phyloP scores from a whole-genome alignment of 2,113 vertebrate genomes.

The Ciconia maguari region DNA sequence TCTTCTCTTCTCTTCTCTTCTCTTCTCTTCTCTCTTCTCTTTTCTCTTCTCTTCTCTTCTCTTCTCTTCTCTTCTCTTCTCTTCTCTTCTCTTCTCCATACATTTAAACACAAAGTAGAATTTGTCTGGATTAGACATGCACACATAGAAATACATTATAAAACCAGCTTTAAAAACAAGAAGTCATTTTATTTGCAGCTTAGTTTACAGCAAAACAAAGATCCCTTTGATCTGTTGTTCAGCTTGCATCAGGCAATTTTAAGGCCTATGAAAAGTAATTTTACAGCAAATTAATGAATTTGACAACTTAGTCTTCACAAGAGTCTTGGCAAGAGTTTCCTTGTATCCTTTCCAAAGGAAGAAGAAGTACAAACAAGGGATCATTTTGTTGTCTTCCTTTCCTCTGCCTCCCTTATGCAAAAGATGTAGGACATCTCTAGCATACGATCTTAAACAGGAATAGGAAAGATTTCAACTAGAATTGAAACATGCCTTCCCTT shows the following conservation, averaged over 20 bases:
- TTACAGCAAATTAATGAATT: not conserved
- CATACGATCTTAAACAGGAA: not conserved
- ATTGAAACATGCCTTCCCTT: not conserved
- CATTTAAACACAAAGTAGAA: not conserved
- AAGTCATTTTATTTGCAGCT: not conserved
- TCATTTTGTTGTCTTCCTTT: not conserved
- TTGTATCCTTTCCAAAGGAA: not conserved
- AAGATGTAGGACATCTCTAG: not conserved
- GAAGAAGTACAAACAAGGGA: not conserved
- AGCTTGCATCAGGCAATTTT: slow-evolving; percentile 22
- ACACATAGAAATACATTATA: not conserved
- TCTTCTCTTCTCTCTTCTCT: too few species aligned
- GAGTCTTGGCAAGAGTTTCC: not conserved
- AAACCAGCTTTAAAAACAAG: not conserved
- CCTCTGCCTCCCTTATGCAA: not conserved
- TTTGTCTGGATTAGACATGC: not conserved
- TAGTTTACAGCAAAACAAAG: not conserved
- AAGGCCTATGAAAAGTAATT: not conserved
- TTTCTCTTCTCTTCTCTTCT: too few species aligned
- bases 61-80: too few species aligned
- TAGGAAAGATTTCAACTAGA: not conserved
- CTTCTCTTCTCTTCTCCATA: too few species aligned
- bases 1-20: too few species aligned
- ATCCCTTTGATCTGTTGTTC: not conserved
- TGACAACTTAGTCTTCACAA: not conserved